phyloP scores from a whole-genome alignment of 2,113 vertebrate genomes.

The Lamprotornis superbus region DNA sequence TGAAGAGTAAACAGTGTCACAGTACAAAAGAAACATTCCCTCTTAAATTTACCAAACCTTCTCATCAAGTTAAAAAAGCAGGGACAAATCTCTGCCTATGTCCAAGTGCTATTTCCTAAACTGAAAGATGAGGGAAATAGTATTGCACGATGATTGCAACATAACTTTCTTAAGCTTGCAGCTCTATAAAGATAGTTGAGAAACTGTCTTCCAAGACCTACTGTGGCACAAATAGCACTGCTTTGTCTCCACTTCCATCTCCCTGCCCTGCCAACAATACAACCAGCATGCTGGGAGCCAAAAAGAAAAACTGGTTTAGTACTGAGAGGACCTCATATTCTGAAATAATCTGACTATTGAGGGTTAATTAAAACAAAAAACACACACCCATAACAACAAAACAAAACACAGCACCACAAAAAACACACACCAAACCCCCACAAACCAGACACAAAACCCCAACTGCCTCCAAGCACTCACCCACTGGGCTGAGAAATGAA shows the following conservation, averaged over 20 bases:
- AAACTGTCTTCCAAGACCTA: background rate
- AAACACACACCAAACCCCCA: background rate
- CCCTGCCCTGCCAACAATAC: background rate
- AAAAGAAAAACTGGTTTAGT: background rate
- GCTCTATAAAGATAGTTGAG: background rate
- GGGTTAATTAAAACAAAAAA: background rate
- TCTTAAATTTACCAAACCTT: background rate
- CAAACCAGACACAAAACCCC: background rate
- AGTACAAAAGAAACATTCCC: background rate
- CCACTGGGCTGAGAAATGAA: background rate
- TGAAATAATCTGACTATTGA: background rate
- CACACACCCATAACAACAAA: accelerated
- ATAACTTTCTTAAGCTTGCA: background rate
- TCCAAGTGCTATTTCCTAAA: background rate
- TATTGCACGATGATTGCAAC: background rate
- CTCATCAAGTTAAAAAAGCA: background rate
- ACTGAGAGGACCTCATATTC: background rate
- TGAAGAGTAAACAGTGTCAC: background rate
- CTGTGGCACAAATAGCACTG: background rate
- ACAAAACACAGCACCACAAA: background rate
- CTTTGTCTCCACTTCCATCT: background rate
- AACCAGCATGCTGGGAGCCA: background rate
- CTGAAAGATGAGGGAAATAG: background rate
- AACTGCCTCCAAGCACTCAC: background rate
- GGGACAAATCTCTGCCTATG: background rate